A percentile compares a stretch with the other conserved stretches of the same genome.
phyloP scores from a whole-genome alignment of 2,888 invertebrate species.

The Agrilus biguttatus region DNA sequence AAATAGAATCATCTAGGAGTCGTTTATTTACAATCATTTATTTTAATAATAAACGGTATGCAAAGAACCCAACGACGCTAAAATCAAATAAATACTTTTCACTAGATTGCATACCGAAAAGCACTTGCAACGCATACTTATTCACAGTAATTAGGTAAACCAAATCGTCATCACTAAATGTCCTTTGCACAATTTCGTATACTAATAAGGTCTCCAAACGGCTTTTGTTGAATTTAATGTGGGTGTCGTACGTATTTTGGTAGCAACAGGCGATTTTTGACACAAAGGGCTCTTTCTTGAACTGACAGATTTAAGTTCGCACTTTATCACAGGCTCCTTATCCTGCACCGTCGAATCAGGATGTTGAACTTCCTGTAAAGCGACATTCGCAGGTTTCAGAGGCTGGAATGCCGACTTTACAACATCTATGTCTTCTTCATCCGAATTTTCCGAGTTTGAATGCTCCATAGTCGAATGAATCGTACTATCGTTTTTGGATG shows the following conservation, averaged over 20 bases:
- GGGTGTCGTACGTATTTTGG: conserved; percentile 13
- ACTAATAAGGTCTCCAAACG: conserved; percentile 61
- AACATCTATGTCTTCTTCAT: conserved; percentile 60
- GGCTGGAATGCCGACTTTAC: conserved; percentile 63
- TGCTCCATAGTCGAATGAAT: conserved; percentile 49
- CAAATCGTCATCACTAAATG: not conserved
- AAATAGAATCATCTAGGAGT: not conserved
- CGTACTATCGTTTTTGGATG: conserved; percentile 32
- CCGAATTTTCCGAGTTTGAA: conserved; percentile 40
- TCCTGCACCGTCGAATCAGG: conserved; percentile 46
- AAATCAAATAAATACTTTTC: conserved; percentile 12
- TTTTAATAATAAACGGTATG: not conserved
- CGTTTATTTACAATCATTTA: not conserved
- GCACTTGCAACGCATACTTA: not conserved
- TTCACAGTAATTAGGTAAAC: not conserved
- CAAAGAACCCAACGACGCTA: too few relatives aligned
- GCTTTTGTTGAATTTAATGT: conserved; percentile 44
- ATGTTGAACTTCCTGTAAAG: conserved; percentile 38
- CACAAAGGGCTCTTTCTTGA: conserved; percentile 36
- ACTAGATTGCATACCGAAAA: not conserved
- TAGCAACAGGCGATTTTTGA: conserved; percentile 30
- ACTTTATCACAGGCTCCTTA: conserved; percentile 28
- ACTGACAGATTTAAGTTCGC: conserved; percentile 47
- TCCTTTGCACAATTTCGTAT: conserved; percentile 1
- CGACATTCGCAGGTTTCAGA: conserved; percentile 43